Evolutionary conservation across 2,113 vertebrate genomes (phyloP).

Genomic region (Ciconia maguari): DNA sequence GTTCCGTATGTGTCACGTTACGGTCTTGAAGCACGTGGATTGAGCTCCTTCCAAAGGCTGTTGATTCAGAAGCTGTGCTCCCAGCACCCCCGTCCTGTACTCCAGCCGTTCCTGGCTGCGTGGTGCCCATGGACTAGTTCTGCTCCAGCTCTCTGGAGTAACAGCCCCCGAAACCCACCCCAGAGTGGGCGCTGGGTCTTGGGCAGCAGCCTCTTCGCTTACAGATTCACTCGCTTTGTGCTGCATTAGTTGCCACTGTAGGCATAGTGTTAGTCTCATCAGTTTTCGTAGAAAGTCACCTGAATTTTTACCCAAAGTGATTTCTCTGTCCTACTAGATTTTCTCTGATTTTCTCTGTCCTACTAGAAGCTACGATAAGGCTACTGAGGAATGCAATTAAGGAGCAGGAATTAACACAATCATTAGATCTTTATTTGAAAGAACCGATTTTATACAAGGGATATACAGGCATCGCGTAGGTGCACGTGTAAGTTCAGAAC

Average conservation of each 20-base stretch:
- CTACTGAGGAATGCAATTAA: not conserved
- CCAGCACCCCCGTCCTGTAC: not conserved
- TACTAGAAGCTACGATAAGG: not conserved
- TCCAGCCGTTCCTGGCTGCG: not conserved
- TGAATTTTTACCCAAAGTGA: not conserved
- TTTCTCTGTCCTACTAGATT: not conserved
- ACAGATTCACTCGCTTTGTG: not conserved
- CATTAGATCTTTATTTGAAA: not conserved
- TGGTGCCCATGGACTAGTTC: not conserved
- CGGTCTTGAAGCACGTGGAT: not conserved
- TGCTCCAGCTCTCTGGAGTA: not conserved
- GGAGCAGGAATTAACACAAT: not conserved
- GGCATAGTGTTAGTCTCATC: not conserved
- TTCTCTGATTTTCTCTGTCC: not conserved
- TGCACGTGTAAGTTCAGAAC: rapidly evolving
- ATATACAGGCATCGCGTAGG: rapidly evolving
- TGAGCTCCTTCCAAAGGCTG: not conserved
- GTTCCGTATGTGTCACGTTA: not conserved
- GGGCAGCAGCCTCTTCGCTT: not conserved
- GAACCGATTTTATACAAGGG: not conserved
- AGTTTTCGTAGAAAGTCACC: too few species aligned
- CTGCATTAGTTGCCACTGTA: not conserved
- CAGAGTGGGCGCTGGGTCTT: not conserved
- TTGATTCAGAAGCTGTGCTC: not conserved
- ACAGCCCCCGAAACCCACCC: too few species aligned